phyloP scores from a whole-genome alignment of 2,113 vertebrate genomes.

The Amia ocellicauda region DNA sequence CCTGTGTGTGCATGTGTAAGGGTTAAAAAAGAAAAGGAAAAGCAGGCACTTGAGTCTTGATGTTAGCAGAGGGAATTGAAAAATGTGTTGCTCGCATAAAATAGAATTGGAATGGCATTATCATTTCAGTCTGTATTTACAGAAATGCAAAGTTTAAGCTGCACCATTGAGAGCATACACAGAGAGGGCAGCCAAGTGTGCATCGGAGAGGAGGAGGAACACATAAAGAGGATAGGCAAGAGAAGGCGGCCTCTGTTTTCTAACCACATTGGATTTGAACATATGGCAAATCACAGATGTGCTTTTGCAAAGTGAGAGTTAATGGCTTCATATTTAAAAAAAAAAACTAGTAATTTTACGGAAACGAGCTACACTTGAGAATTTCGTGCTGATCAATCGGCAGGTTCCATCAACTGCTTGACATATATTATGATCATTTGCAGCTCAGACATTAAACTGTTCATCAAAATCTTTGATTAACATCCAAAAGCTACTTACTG shows the following conservation, averaged over 20 bases:
- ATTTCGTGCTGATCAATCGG: too few relatives aligned
- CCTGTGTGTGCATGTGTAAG: neutral
- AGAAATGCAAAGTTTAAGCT: slow-evolving; percentile 9
- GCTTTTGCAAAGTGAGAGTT: neutral
- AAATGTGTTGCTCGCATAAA: slow-evolving; percentile 13
- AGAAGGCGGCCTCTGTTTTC: neutral
- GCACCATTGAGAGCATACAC: slow-evolving; percentile 8
- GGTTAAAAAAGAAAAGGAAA: neutral
- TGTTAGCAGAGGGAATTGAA: slow-evolving; percentile 16
- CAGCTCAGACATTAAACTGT: too few relatives aligned
- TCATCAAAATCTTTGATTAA: too few relatives aligned
- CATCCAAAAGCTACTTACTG: too few relatives aligned
- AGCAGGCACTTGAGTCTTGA: neutral
- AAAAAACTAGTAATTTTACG: neutral
- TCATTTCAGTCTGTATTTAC: slow-evolving; percentile 17
- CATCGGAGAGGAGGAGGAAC: neutral
- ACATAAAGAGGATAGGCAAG: neutral
- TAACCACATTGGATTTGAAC: neutral
- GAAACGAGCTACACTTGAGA: neutral
- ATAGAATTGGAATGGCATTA: slow-evolving; percentile 19
- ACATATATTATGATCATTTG: too few relatives aligned
- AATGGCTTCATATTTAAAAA: neutral
- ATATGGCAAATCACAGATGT: neutral
- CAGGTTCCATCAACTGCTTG: too few relatives aligned
- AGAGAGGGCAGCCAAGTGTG: slow-evolving; percentile 18